Evolutionary conservation across 2,888 invertebrate species (phyloP), one percentile per base, ranked within the genome.

Genomic region (Graphium colonna): DNA sequence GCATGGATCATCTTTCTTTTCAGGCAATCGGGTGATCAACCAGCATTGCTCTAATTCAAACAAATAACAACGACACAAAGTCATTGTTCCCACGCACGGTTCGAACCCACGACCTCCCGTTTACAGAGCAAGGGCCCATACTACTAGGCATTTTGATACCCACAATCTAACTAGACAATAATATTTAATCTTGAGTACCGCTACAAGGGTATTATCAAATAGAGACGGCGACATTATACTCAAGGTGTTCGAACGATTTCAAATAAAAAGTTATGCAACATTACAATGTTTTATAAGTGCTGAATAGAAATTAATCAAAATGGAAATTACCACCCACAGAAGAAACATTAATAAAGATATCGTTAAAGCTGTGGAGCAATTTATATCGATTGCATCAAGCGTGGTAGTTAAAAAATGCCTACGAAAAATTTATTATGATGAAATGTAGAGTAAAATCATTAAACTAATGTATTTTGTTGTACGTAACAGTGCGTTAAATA

Each of bases 231-330:
- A 44, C 44, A 53, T 41, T 46, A 33, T 48, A 13, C 13, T 47
- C 39, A 49, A 44, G 47, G 46, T 21, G 43, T 49, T 36, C 26
- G 36, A 36, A 40, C 39, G 45, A 50, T 45, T 45, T 45, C 44
- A 31, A 54, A 45, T 41, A 17, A 54, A 47, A 33, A 50, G 41
- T 55, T 54, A 45, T 50, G 45, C 41, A 50, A 54, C 16, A 15
- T 4, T 42, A 15, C 18, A 52, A 54, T 43, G 26, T 45, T 51
- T 31, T 28, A 45, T 40, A 41, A 42, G 46, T 36, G 16, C 15
- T 15, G 36, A 41, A 7, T 13, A 12, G 10, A 50, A 42, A 41
- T 50, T 45, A 45, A 50, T 45, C 28, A 50, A 50, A 50, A 38
- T 13, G 13, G 33, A 17, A 48, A 50, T 40, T 44, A 54, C 39